Conservation (phyloP, 2,797 vertebrate genomes). For the Hippopotamyrus pictus region DNA sequence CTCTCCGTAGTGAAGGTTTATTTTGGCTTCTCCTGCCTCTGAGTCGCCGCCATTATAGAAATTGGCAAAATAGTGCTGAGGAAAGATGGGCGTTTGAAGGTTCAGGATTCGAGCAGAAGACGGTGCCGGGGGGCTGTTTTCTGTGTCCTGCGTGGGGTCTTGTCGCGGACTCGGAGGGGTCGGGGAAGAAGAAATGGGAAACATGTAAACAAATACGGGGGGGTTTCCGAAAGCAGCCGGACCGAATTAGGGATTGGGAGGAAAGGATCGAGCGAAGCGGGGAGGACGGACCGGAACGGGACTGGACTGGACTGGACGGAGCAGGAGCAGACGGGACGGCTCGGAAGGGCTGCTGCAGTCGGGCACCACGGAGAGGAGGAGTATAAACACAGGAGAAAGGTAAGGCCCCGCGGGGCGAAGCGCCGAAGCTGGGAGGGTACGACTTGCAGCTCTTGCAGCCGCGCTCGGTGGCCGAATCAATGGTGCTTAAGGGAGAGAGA, state of each 20-base stretch:
- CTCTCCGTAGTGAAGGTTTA: constrained; percentile 54
- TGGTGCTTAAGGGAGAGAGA: neutral
- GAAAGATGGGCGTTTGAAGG: constrained; percentile 46
- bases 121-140: constrained; percentile 8
- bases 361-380: constrained; percentile 38
- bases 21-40: constrained; percentile 66
- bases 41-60: constrained; percentile 68
- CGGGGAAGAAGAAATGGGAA: constrained; percentile 36
- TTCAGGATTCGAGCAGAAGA: constrained; percentile 26
- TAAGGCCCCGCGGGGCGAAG: constrained; percentile 34
- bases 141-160: constrained; percentile 26
- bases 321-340: constrained; percentile 12
- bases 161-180: constrained; percentile 31
- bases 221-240: constrained; percentile 33
- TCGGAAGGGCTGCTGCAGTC: constrained; percentile 55
- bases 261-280: constrained; percentile 21
- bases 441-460: neutral
- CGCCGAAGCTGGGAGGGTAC: neutral
- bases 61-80: constrained; percentile 46
- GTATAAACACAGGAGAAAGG: constrained; percentile 38
- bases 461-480: neutral
- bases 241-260: constrained; percentile 41
- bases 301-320: constrained; percentile 30
- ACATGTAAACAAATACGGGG: constrained; percentile 49
- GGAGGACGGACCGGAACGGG: constrained; percentile 41